Conservation (phyloP, 1,140 invertebrate species). For the Cydia amplana region DNA sequence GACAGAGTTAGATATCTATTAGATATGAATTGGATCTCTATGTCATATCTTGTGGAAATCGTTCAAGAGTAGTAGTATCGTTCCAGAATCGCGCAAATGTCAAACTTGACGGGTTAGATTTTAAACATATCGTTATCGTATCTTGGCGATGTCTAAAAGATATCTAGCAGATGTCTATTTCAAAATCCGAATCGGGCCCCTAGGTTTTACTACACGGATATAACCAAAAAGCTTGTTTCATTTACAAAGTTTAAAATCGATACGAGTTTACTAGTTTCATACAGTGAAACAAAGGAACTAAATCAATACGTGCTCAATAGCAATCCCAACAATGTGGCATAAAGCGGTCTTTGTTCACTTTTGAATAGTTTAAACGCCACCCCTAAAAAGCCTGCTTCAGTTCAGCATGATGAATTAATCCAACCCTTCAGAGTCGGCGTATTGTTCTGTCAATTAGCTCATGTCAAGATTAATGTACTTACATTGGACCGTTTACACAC, state of each 20-base stretch:
- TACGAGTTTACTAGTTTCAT: background rate
- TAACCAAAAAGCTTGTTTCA: background rate
- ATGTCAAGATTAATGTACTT: background rate
- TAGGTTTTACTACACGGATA: no score
- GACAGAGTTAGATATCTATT: no score
- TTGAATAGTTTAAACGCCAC: constrained; percentile 29
- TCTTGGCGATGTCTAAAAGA: no score
- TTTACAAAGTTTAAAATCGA: background rate
- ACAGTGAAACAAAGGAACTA: constrained; percentile 7
- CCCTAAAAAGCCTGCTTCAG: constrained; percentile 29
- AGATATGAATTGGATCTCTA: no score
- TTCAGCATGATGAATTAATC: constrained; percentile 35
- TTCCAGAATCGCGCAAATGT: no score
- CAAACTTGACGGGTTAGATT: no score
- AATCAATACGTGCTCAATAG: constrained; percentile 18
- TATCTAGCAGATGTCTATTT: no score
- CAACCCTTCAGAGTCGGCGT: constrained; percentile 14
- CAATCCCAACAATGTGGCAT: constrained; percentile 23
- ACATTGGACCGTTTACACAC: background rate
- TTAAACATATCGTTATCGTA: no score
- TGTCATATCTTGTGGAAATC: no score
- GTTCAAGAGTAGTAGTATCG: no score
- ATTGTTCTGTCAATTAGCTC: constrained; percentile 40
- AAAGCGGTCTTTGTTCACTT: constrained; percentile 21
- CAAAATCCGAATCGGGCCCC: no score